Percentiles rank a stretch among this genome's conserved stretches.
phyloP scores from a whole-genome alignment of 37 sponge, comb jelly and placozoan genomes.

The Ephydatia muelleri region DNA sequence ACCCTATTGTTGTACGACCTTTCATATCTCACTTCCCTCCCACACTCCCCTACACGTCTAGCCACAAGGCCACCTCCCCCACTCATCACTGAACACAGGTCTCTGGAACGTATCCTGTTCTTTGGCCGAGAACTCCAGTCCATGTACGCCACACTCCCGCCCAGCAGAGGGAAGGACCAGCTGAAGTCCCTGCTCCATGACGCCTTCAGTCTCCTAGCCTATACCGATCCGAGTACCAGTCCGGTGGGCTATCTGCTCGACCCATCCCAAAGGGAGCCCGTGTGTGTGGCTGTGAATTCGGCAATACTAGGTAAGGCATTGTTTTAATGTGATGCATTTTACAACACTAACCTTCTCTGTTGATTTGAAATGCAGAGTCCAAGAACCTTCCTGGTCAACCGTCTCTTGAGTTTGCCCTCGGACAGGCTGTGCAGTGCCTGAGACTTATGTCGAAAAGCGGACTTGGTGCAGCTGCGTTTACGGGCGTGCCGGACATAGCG shows the following conservation, averaged over 20 bases:
- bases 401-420: slow-evolving; percentile 83
- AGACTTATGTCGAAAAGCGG: slow-evolving; percentile 65
- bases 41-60: no score
- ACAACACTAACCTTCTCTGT: background rate
- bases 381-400: slow-evolving; percentile 77
- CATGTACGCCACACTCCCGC: slow-evolving; percentile 24
- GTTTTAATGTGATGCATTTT: background rate
- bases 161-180: slow-evolving; percentile 8
- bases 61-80: background rate
- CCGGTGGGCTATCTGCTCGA: slow-evolving; percentile 88
- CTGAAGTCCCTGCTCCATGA: slow-evolving; percentile 78
- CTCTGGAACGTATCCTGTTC: slow-evolving; percentile 59
- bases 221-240: slow-evolving; percentile 84
- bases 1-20: background rate
- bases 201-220: slow-evolving; percentile 91
- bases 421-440: slow-evolving; percentile 76
- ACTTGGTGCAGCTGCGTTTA: slow-evolving; percentile 81
- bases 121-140: slow-evolving; percentile 82
- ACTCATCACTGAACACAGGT: background rate
- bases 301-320: slow-evolving; percentile 79
- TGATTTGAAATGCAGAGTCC: slow-evolving; percentile 50
- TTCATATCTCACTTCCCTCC: no score
- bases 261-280: slow-evolving; percentile 79
- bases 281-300: slow-evolving; percentile 85
- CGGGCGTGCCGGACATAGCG: slow-evolving; percentile 75